Evolutionary conservation across 1,140 invertebrate genomes (phyloP), one percentile per base, ranked within the genome.

Genomic region (Zaprionus vittiger): DNA sequence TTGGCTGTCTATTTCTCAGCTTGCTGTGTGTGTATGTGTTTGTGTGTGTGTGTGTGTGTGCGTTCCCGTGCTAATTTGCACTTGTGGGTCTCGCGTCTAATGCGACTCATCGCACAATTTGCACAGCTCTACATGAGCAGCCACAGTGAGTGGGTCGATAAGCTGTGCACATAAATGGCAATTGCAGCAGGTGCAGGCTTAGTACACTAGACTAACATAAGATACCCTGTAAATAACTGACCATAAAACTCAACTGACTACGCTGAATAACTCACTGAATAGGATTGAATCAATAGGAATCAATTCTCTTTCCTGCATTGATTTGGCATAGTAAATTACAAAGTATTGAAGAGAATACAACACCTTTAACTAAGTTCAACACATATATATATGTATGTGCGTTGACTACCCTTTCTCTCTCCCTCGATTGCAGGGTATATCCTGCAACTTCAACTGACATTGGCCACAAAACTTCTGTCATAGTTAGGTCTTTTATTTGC

Each of bases 91-190:
- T 63, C 37, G 47, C 55, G 49, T 62, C 68, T 69, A 62, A 70
- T 63, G 73, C 55, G 52, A 65, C 55, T 80, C 52, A 56, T 59
- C 67, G 44, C 56, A 73, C 77, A 72, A 76, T 80, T 81, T 81
- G 61, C 63, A 80, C 63, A 69, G 59, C 54, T 49, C 24, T 59
- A 22, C 20, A 66, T 61, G 41, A 24, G 49, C 17, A 31, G 60
- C 15, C 24, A 56, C 11, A 20, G 65, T 4, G 56, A 55, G 12
- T 62, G 65, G 65, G 37, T 74, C 65, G 65, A 74, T 69, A 69
- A 52, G 28, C 28, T 67, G 55, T 57, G 64, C 60, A 73, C 63
- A 83, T 73, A 80, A 80, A 80, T 86, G 61, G 66, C 81, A 81
- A 74, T 73, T 68, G 70, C 56, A 61, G 57, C 60, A 49, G 17